Conservation (phyloP, 1,140 invertebrate genomes). For the Ips typographus region DNA sequence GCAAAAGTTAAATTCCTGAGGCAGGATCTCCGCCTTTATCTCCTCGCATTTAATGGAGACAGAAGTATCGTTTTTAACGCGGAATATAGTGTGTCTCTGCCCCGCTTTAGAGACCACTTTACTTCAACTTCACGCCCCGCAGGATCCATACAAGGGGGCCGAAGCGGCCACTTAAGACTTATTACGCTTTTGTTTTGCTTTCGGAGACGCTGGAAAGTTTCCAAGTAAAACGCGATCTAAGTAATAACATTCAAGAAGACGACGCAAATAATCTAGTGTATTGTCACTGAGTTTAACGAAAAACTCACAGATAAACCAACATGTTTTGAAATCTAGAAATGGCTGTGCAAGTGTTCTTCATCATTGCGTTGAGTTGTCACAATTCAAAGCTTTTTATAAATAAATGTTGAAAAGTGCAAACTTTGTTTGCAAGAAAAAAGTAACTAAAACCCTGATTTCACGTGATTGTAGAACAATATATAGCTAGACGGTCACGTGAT, state of each 20-base stretch:
- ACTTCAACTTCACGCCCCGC: slow-evolving; percentile 33
- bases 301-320: too few relatives aligned
- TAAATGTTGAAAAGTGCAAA: too few relatives aligned
- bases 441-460: too few relatives aligned
- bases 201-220: slow-evolving; percentile 18
- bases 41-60: slow-evolving; percentile 27
- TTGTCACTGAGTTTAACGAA: too few relatives aligned
- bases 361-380: too few relatives aligned
- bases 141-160: slow-evolving; percentile 27
- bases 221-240: slow-evolving; percentile 27
- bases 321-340: too few relatives aligned
- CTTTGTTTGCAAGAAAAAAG: too few relatives aligned
- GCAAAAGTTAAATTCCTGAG: background rate
- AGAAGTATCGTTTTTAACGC: slow-evolving; percentile 31
- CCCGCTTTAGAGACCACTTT: slow-evolving; percentile 24
- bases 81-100: slow-evolving; percentile 21
- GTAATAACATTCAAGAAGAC: slow-evolving; percentile 1
- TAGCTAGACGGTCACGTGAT: too few relatives aligned
- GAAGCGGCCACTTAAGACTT: slow-evolving; percentile 27
- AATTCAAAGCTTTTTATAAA: too few relatives aligned
- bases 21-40: slow-evolving; percentile 1
- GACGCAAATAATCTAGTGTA: too few relatives aligned
- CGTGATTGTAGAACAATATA: too few relatives aligned
- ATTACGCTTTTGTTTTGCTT: slow-evolving; percentile 31
- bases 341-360: too few relatives aligned